phyloP scores from a whole-genome alignment of 2,797 vertebrate genomes.

The Okamejei kenojei region DNA sequence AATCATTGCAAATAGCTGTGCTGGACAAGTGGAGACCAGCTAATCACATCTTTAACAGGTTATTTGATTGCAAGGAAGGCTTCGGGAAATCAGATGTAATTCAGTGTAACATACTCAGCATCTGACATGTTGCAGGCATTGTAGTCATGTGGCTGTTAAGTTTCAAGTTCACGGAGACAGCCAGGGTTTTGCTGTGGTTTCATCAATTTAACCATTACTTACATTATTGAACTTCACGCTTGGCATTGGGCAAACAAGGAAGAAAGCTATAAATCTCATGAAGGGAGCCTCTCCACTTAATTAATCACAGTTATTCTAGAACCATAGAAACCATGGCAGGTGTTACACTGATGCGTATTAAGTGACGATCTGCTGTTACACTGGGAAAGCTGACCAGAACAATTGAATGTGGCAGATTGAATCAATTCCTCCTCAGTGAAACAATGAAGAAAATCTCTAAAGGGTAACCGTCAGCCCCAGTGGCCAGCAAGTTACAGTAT shows the following conservation, averaged over 20 bases:
- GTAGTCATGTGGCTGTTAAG: background rate
- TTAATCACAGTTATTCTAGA: background rate
- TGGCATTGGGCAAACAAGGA: no score
- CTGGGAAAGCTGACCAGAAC: background rate
- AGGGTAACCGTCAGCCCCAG: background rate
- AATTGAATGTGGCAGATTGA: background rate
- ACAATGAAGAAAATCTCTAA: constrained; percentile 42
- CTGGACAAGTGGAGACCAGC: background rate
- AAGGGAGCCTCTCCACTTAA: background rate
- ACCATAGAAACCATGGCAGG: background rate
- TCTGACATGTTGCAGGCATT: background rate
- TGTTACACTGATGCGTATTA: background rate
- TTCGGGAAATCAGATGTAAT: background rate
- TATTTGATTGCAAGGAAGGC: background rate
- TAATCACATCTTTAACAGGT: background rate
- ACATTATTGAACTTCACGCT: background rate
- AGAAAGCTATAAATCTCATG: background rate
- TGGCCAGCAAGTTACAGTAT: background rate
- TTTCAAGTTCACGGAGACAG: background rate
- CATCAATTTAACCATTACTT: no score
- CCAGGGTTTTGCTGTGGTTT: background rate
- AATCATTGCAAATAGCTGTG: no score
- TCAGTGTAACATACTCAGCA: background rate
- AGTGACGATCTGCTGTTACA: background rate
- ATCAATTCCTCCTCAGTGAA: constrained; percentile 41